Conservation (phyloP, 2,888 invertebrate genomes). For the Terebella lapidaria region DNA sequence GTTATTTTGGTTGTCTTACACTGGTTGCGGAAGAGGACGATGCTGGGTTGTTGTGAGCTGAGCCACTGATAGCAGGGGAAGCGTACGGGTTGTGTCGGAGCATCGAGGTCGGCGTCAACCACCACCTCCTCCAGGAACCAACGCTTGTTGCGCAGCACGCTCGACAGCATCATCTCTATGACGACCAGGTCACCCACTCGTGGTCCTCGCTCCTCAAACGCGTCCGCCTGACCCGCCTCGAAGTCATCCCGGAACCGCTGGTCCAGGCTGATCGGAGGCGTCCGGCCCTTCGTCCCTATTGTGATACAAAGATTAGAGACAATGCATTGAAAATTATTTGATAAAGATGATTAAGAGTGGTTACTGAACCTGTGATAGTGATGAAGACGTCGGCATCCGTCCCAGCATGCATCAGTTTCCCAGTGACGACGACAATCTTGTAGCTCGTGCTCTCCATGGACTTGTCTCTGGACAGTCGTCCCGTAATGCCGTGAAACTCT, state of each 20-base stretch:
- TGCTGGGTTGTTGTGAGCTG: slow-evolving; percentile 6
- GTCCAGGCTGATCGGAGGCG: slow-evolving; percentile 9
- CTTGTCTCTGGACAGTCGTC: neutral
- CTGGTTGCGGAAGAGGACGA: slow-evolving; percentile 13
- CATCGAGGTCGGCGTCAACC: slow-evolving; percentile 4
- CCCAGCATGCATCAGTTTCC: slow-evolving; percentile 14
- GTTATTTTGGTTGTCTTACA: too few species aligned
- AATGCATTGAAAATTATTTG: neutral
- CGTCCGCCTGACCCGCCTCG: slow-evolving; percentile 16
- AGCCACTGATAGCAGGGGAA: slow-evolving; percentile 24
- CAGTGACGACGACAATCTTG: slow-evolving; percentile 14
- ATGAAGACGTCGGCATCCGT: slow-evolving; percentile 23
- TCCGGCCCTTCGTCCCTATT: neutral
- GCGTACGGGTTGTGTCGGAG: neutral
- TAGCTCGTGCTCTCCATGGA: neutral
- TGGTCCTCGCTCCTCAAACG: slow-evolving; percentile 7
- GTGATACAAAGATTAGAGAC: neutral
- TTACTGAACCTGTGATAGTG: slow-evolving; percentile 17
- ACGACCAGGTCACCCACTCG: slow-evolving; percentile 13
- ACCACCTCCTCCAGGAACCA: slow-evolving; percentile 22
- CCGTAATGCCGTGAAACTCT: slow-evolving; percentile 7
- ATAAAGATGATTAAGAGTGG: too few species aligned
- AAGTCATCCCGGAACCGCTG: slow-evolving; percentile 21
- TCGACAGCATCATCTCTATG: neutral
- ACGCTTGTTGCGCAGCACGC: slow-evolving; percentile 1